phyloP scores from a whole-genome alignment of 2,888 invertebrate genomes.

The Drosophila kokeensis region DNA sequence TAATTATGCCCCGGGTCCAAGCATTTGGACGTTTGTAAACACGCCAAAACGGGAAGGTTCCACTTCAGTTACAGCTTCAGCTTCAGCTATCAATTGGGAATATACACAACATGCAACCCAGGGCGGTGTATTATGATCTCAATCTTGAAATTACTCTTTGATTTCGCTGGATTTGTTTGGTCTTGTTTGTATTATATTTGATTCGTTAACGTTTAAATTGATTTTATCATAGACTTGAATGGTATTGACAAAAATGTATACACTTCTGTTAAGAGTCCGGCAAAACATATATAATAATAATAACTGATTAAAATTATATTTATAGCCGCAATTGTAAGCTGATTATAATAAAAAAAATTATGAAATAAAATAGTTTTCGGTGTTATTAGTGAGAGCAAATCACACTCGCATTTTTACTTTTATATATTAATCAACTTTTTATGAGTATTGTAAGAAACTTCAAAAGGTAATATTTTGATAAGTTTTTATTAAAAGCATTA shows the following conservation, averaged over 20 bases:
- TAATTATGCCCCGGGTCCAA: conserved; percentile 54
- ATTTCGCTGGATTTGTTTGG: background rate
- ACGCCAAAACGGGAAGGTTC: conserved; percentile 28
- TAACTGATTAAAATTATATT: background rate
- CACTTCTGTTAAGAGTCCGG: background rate
- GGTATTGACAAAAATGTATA: background rate
- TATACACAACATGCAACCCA: conserved; percentile 27
- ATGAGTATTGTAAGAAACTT: background rate
- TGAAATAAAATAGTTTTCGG: background rate
- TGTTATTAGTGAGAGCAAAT: background rate
- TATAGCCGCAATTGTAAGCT: background rate
- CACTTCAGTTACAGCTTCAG: conserved; percentile 1
- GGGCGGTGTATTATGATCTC: conserved; percentile 40
- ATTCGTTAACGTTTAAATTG: background rate
- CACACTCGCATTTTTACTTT: background rate
- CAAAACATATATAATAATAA: background rate
- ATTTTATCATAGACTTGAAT: background rate
- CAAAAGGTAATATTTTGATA: background rate
- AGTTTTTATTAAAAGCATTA: background rate
- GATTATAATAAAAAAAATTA: background rate
- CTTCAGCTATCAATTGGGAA: background rate
- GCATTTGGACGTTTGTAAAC: conserved; percentile 36
- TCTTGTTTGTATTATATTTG: background rate
- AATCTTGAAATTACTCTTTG: background rate
- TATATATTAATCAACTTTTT: background rate